A percentile compares a stretch with the other conserved stretches of the same genome.
Conservation (phyloP, 2,797 vertebrate species). For the Botia almorhae region DNA sequence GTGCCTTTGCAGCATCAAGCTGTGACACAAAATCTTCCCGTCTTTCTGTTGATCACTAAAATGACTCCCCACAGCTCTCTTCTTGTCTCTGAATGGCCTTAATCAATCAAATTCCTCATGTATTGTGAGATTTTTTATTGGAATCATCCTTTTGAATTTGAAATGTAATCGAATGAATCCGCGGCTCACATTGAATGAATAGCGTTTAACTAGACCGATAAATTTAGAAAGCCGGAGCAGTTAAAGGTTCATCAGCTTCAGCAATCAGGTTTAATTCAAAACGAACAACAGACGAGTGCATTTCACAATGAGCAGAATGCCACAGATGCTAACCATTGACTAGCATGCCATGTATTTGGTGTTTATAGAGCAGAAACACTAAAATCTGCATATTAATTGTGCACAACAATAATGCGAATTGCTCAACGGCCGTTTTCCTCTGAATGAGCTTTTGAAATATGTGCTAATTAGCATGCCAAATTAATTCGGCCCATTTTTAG, state of each 20-base stretch:
- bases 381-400: conserved; percentile 41
- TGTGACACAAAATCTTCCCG: not conserved
- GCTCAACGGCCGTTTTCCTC: conserved; percentile 19
- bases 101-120: conserved; percentile 31
- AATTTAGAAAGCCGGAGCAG: conserved; percentile 47
- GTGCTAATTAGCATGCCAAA: conserved; percentile 55
- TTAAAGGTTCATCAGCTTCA: conserved; percentile 46
- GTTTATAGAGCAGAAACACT: not conserved
- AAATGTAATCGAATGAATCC: conserved; percentile 27
- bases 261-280: conserved; percentile 77
- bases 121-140: conserved; percentile 16
- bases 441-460: conserved; percentile 58
- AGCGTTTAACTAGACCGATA: conserved; percentile 27
- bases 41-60: conserved; percentile 33
- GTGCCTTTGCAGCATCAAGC: not conserved
- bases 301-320: conserved; percentile 15
- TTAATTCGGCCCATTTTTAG: conserved; percentile 45
- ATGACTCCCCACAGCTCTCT: conserved; percentile 25
- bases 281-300: conserved; percentile 8
- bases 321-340: conserved; percentile 19
- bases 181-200: conserved; percentile 42
- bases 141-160: conserved; percentile 38
- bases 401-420: conserved; percentile 38
- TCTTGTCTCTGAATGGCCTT: conserved; percentile 15
- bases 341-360: conserved; percentile 5